Conservation (phyloP, 2,797 vertebrate species). For the Vultur gryphus region DNA sequence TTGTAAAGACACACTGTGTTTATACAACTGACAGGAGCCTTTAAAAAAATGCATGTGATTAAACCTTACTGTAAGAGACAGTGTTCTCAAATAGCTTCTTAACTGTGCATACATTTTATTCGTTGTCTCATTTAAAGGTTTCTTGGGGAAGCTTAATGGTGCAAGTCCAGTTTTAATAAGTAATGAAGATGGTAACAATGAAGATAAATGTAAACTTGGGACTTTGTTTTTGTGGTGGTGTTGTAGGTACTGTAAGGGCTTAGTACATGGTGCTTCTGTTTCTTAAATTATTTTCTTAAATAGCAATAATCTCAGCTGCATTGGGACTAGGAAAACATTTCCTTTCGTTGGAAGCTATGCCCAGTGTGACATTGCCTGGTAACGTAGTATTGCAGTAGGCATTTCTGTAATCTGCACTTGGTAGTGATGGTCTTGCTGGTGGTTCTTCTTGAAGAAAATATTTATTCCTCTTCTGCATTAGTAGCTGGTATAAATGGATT, state of each 20-base stretch:
- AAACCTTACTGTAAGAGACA: neutral
- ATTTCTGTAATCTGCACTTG: neutral
- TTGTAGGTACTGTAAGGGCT: neutral
- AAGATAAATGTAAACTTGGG: slow-evolving; percentile 43
- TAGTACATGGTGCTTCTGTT: neutral
- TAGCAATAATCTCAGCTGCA: neutral
- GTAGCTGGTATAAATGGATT: neutral
- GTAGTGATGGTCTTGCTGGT: neutral
- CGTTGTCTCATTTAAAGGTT: slow-evolving; percentile 15
- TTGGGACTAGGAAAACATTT: neutral
- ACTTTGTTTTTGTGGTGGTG: neutral
- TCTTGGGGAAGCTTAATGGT: slow-evolving; percentile 51
- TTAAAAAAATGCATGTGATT: neutral
- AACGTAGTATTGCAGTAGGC: neutral
- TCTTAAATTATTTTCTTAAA: neutral
- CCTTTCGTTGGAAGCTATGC: neutral
- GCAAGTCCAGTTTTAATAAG: slow-evolving; percentile 62
- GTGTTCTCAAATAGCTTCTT: neutral
- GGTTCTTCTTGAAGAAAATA: neutral
- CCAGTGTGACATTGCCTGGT: neutral
- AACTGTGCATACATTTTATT: slow-evolving; percentile 16
- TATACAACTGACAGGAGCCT: neutral
- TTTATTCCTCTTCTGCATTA: neutral
- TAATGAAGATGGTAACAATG: slow-evolving; percentile 43
- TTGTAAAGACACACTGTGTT: neutral